Percentiles rank a stretch among this genome's conserved stretches.
Evolutionary conservation across 2,797 vertebrate species (phyloP).

Genomic region (Acipenser ruthenus): DNA sequence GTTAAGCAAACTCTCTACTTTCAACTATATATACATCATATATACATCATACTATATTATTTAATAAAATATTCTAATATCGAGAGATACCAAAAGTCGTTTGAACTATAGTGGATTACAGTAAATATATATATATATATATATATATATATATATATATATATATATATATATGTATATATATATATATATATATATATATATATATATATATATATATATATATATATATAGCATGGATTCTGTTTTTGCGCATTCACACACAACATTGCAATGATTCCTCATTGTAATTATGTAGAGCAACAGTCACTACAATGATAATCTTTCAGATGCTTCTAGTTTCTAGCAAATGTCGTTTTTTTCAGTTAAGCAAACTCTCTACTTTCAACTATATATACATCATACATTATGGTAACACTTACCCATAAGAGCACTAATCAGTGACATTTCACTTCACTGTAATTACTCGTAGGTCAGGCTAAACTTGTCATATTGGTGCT

Average conservation of each 20-base stretch:
- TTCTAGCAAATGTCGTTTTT: not conserved
- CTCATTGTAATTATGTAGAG: too few species aligned
- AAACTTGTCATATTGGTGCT: not conserved
- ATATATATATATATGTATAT: conserved; percentile 5
- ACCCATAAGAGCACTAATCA: not conserved
- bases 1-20: not conserved
- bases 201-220: too few species aligned
- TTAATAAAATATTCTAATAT: too few species aligned
- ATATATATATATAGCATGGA: too few species aligned
- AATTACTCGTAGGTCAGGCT: not conserved
- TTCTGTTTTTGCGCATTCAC: too few species aligned
- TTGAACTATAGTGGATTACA: too few species aligned
- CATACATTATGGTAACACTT: not conserved
- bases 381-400: not conserved
- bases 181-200: conserved; percentile 3
- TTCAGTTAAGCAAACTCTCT: not conserved
- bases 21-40: not conserved
- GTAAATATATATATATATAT: not conserved
- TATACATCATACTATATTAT: too few species aligned
- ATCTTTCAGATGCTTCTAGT: too few species aligned
- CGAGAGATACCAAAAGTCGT: too few species aligned
- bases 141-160: too few species aligned
- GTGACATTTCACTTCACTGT: not conserved
- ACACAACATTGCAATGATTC: too few species aligned
- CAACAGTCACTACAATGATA: too few species aligned